Percentiles rank a stretch among this genome's conserved stretches.
These are phyloP conservation scores for Spongilla lacustris DNA, from an alignment of 37 sponge, comb jelly and placozoan species.

Conservation along the genomic window DNA sequence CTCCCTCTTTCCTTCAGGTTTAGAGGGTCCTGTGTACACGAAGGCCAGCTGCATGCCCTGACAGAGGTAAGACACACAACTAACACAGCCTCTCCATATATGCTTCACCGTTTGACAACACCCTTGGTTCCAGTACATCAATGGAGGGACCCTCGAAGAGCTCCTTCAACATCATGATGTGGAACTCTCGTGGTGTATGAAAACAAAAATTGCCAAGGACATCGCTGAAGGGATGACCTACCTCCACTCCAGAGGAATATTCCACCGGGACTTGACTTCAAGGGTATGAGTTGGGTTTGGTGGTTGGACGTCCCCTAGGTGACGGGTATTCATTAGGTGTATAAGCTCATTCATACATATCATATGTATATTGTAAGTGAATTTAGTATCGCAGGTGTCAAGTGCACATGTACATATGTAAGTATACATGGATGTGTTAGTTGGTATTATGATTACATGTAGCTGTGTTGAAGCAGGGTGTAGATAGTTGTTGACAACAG, in stretches of 20 bases:
- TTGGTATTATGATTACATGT: neutral
- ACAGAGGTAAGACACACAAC: constrained; percentile 86
- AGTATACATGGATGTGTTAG: neutral
- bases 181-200: constrained; percentile 68
- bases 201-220: constrained; percentile 70
- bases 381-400: neutral
- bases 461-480: neutral
- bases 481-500: neutral
- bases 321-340: neutral
- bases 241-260: constrained; percentile 81
- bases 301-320: neutral
- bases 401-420: neutral
- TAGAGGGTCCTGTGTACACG: constrained; percentile 87
- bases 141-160: constrained; percentile 88
- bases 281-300: constrained; percentile 37
- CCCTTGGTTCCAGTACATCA: constrained; percentile 71
- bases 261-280: constrained; percentile 87
- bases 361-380: neutral
- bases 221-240: constrained; percentile 89
- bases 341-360: neutral
- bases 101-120: neutral
- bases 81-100: too few relatives aligned
- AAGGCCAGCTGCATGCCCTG: constrained; percentile 88
- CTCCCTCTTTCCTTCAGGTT: constrained; percentile 73
- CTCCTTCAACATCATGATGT: constrained; percentile 40